Evolutionary conservation across 1,140 invertebrate species (phyloP).

Genomic region (Carposina sasakii): DNA sequence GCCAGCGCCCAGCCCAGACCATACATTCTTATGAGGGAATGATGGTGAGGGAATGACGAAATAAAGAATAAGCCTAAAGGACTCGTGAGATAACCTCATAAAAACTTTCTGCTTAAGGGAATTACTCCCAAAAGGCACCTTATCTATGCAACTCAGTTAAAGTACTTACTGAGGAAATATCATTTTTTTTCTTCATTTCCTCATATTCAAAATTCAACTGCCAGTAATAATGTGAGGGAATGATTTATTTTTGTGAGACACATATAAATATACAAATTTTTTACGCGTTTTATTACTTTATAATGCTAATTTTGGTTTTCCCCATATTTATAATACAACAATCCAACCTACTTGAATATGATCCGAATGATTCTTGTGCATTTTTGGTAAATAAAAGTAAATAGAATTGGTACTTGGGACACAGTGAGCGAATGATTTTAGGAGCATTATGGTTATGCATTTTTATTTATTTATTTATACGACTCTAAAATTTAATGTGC

Average conservation of each 20-base stretch:
- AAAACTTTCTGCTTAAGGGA: neutral
- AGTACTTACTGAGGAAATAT: slow-evolving; percentile 16
- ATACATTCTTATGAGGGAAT: slow-evolving; percentile 22
- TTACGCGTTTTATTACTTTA: slow-evolving; percentile 10
- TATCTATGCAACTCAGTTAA: slow-evolving; percentile 16
- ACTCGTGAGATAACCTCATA: slow-evolving; percentile 16
- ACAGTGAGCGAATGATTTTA: slow-evolving; percentile 21
- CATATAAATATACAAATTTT: slow-evolving; percentile 16
- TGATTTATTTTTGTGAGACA: slow-evolving; percentile 22
- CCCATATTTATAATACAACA: slow-evolving; percentile 10
- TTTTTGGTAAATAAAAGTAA: slow-evolving; percentile 20
- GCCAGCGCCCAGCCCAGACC: slow-evolving; percentile 9
- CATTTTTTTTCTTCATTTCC: slow-evolving; percentile 20
- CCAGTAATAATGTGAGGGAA: slow-evolving; percentile 26
- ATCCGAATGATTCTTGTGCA: slow-evolving; percentile 16
- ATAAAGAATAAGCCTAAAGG: slow-evolving; percentile 21
- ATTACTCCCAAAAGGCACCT: slow-evolving; percentile 18
- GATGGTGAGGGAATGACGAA: slow-evolving; percentile 29
- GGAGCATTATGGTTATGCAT: neutral
- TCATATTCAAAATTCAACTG: slow-evolving; percentile 21
- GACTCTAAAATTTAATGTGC: neutral
- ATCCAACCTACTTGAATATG: slow-evolving; percentile 12
- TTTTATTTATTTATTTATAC: neutral
- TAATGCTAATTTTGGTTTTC: slow-evolving; percentile 12
- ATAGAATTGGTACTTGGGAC: slow-evolving; percentile 22